Evolutionary conservation across 2,888 invertebrate species (phyloP), one percentile per base, ranked within the genome.

Genomic region (Drosophila neonasuta): DNA sequence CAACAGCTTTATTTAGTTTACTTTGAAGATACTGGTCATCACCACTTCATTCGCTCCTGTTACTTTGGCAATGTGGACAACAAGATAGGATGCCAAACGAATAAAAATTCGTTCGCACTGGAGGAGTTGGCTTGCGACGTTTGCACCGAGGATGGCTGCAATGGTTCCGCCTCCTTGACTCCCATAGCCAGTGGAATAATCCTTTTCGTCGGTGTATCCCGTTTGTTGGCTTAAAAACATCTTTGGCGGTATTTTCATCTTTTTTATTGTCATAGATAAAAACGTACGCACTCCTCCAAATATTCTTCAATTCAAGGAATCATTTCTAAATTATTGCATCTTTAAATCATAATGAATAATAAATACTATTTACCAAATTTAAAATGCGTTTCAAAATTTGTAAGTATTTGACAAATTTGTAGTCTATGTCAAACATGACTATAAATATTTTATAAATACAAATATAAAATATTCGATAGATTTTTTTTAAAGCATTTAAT

Each of bases 111-210:
- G 62, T 81, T 87, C 13, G 79, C 78, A 20, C 65, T 80, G 64
- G 90, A 86, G 68, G 87, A 88, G 61, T 55, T 89, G 45, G 69
- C 80, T 36, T 91, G 90, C 52, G 85, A 90, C 20, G 90, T 90
- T 3, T 90, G 90, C 68, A 59, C 71, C 29, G 73, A 77, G 45
- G 80, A 90, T 54, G 77, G 85, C 55, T 90, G 90, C 71, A 91
- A 90, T 44, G 79, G 88, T 11, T 82, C 90, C 48, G 63, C 80
- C 29, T 62, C 80, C 36, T 46, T 82, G 41, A 79, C 79, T 13
- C 89, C 90, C 29, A 79, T 89, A 46, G 87, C 81, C 8, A 71
- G 77, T 1, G 83, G 88, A 3, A 82, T 90, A 45, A 52, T 89
- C 2, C 20, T 89, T 5, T 85, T 88, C 72, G 87, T 90, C 52